phyloP scores from a whole-genome alignment of 2,113 vertebrate species.

The Atrichornis clamosus region DNA sequence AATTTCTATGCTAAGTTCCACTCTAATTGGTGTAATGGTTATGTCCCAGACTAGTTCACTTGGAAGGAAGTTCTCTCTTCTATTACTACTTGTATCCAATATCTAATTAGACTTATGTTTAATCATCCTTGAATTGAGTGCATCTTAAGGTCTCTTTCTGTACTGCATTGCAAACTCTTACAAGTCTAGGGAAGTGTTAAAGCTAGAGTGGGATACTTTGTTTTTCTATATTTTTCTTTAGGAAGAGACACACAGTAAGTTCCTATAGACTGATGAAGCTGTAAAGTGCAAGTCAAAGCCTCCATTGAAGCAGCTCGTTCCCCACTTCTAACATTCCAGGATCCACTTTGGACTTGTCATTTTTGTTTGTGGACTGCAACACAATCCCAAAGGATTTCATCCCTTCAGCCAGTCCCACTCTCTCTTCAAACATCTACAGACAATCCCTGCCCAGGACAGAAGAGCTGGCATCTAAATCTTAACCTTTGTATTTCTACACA shows the following conservation, averaged over 20 bases:
- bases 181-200: background rate
- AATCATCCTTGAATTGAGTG: background rate
- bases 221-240: background rate
- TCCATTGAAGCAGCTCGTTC: background rate
- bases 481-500: background rate
- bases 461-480: background rate
- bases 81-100: background rate
- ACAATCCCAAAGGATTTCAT: background rate
- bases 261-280: background rate
- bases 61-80: background rate
- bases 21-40: background rate
- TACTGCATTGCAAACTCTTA: background rate
- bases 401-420: background rate
- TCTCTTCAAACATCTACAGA: background rate
- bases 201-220: background rate
- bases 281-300: background rate
- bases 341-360: background rate
- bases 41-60: background rate
- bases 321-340: background rate
- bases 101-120: background rate
- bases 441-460: background rate
- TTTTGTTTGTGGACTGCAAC: background rate
- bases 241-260: background rate
- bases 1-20: background rate
- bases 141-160: background rate